Evolutionary conservation across 2,888 invertebrate genomes (phyloP), one percentile per base, ranked within the genome.

Genomic region (Kryphioiulus occultus): DNA sequence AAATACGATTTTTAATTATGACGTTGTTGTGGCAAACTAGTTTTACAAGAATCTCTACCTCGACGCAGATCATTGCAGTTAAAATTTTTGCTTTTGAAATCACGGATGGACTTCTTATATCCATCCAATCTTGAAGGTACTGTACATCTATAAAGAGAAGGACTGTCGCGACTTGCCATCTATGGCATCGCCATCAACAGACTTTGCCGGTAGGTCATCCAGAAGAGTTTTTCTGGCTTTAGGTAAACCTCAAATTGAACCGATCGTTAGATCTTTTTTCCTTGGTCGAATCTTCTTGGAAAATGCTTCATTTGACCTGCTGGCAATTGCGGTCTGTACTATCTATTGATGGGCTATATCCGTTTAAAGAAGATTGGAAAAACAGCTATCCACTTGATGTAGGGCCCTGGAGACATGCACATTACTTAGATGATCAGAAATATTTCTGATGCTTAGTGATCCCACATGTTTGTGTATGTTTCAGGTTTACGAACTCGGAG

Each of bases 251-350:
- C 68, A 68, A 68, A 68, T 68, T 68, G 68, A 26, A 68, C 68
- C 68, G 68, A 68, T 26, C 68, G 68, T 68, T 68, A 68, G 68
- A 68, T 68, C 44, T 68, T 68, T 68, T 68, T 68, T 68, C 53
- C 68, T 26, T 68, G 68, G 22, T 68, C 22, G 68, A 68, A 68
- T 68, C 68, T 68, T 68, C 26, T 68, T 68, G 19, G 68, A n/a
- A 68, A 68, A 68, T 68, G 68, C 68, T 68, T 68, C 68, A 68
- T 68, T 68, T 68, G 68, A 68, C 68, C 68, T 68, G 68, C 68
- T 68, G 68, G 68, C 68, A 68, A 68, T 68, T 68, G 68, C 68
- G 68, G 68, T 68, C 68, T 68, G n/a, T 68, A 7, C 26, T 68
- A 68, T 68, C 68, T 68, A 68, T 68, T 26, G 68, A 68, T 68